Conservation (phyloP, 1,140 invertebrate species). For the Hypsibius dujardini region DNA sequence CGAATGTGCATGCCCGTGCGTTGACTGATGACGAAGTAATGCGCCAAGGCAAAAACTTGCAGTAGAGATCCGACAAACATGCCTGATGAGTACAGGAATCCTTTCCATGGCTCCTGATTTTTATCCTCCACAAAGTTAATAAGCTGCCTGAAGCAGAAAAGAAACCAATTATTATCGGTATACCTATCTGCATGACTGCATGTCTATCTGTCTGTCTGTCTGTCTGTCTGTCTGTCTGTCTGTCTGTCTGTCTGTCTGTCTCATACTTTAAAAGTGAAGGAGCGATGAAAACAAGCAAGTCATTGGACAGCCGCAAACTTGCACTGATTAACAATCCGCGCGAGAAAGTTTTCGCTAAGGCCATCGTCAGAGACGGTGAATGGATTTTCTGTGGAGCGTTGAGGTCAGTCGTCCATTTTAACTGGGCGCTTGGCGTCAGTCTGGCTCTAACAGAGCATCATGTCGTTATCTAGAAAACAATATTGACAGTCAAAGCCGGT, state of each 20-base stretch:
- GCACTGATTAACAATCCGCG: not conserved
- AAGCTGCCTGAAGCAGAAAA: conserved; percentile 14
- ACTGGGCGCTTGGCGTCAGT: not conserved
- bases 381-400: not conserved
- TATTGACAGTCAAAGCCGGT: conserved; percentile 10
- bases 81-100: conserved; percentile 21
- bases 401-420: not conserved
- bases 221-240: not conserved
- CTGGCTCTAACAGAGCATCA: not conserved
- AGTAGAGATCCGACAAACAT: conserved; percentile 1
- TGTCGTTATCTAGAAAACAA: conserved; percentile 11
- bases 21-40: conserved; percentile 6
- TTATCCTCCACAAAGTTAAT: conserved; percentile 15
- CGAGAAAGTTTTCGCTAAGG: conserved; percentile 1
- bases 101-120: conserved; percentile 14
- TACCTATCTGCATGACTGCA: no score
- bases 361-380: not conserved
- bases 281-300: not conserved
- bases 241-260: no score
- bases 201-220: no score
- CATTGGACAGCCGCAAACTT: not conserved
- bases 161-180: conserved; percentile 7
- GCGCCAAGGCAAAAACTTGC: conserved; percentile 16
- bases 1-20: conserved; percentile 13
- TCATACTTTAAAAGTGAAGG: not conserved